Evolutionary conservation across 2,113 vertebrate species (phyloP).

Genomic region (Myrmecophaga tridactyla): DNA sequence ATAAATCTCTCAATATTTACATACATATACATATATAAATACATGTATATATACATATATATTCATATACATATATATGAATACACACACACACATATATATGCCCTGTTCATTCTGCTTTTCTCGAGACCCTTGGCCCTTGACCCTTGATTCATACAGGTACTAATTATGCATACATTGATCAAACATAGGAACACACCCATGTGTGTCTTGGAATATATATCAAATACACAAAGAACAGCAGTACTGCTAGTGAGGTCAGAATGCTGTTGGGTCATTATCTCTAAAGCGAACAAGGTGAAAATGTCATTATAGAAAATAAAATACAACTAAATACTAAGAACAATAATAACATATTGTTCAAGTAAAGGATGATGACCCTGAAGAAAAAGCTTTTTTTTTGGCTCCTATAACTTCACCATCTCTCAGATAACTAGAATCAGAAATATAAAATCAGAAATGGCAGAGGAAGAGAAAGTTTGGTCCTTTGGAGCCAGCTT

Average conservation of each 20-base stretch:
- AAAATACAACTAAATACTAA: neutral
- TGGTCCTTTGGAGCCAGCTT: neutral
- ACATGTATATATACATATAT: too few relatives aligned
- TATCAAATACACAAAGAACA: neutral
- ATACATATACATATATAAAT: too few relatives aligned
- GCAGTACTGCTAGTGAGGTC: neutral
- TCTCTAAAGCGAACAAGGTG: neutral
- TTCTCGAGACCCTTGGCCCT: too few relatives aligned
- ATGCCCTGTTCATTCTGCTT: too few relatives aligned
- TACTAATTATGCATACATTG: neutral
- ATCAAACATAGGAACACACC: neutral
- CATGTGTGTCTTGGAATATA: neutral
- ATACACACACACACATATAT: too few relatives aligned
- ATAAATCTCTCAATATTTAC: too few relatives aligned
- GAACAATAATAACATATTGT: neutral
- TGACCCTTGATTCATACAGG: too few relatives aligned
- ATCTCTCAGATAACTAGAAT: constrained; percentile 19
- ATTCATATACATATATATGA: too few relatives aligned
- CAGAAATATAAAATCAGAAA: constrained; percentile 33
- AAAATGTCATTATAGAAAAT: neutral
- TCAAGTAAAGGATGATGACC: neutral
- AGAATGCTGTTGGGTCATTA: neutral
- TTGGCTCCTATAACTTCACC: neutral
- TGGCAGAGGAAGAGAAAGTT: constrained; percentile 48
- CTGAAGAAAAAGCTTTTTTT: neutral